Conservation (phyloP, 2,888 invertebrate species). For the Cantharis rustica region DNA sequence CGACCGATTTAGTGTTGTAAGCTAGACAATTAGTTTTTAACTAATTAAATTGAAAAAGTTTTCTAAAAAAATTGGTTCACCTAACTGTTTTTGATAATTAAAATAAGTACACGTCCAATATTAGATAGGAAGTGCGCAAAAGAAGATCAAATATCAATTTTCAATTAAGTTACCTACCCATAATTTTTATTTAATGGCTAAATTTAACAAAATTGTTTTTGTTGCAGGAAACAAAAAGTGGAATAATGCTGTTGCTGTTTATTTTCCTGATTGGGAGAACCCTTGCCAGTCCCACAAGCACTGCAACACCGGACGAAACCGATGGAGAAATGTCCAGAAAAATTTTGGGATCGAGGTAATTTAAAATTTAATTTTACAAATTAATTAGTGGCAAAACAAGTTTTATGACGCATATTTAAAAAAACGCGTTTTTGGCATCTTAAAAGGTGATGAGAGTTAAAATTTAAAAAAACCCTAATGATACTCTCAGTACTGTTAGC, state of each 20-base stretch:
- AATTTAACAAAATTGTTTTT: not conserved
- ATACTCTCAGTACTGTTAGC: not conserved
- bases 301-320: conserved; percentile 36
- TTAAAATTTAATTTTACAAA: not conserved
- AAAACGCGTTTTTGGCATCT: not conserved
- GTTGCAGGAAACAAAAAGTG: conserved; percentile 6
- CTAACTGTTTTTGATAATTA: not conserved
- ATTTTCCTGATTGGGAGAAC: conserved; percentile 20
- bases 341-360: conserved; percentile 66
- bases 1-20: not conserved
- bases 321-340: conserved; percentile 61
- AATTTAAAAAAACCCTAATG: not conserved
- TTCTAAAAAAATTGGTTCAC: not conserved
- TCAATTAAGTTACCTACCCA: not conserved
- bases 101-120: not conserved
- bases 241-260: conserved; percentile 20
- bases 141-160: not conserved
- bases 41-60: not conserved
- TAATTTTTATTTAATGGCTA: not conserved
- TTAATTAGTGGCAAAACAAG: not conserved
- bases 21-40: not conserved
- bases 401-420: not conserved
- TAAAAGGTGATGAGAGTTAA: not conserved
- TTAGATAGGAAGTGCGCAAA: not conserved
- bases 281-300: conserved; percentile 25